Conservation (phyloP, 2,797 vertebrate species). For the Tokudaia muenninki region DNA sequence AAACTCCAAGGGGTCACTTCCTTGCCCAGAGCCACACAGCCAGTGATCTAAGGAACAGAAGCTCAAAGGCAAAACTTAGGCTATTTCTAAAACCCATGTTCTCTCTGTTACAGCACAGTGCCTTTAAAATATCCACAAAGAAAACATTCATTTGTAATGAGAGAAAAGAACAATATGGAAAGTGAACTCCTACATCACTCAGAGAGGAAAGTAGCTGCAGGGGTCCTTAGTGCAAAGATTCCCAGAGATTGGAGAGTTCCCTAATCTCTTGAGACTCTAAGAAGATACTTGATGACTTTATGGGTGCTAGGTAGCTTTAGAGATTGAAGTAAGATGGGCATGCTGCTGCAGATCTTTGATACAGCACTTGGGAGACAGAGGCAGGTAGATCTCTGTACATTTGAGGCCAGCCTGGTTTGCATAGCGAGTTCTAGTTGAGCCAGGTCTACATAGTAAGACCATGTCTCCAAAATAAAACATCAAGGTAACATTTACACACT, state of each 20-base stretch:
- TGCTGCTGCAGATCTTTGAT: neutral
- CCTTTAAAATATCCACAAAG: constrained; percentile 57
- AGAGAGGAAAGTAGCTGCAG: constrained; percentile 2
- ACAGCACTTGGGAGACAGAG: neutral
- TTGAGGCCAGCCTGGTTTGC: neutral
- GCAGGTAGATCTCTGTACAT: neutral
- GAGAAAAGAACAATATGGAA: constrained; percentile 24
- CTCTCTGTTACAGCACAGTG: neutral
- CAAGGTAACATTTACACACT: neutral
- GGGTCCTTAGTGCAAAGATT: neutral
- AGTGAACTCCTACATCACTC: constrained; percentile 3
- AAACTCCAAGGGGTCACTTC: constrained; percentile 56
- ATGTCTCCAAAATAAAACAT: neutral
- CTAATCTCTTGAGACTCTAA: neutral
- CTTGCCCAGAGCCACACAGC: constrained; percentile 41
- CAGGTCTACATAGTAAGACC: neutral
- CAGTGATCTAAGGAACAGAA: constrained; percentile 10
- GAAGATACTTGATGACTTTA: neutral
- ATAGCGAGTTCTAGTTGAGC: neutral
- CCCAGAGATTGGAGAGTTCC: neutral
- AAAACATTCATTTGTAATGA: constrained; percentile 50
- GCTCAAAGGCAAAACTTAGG: constrained; percentile 32
- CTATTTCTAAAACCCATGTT: constrained; percentile 50
- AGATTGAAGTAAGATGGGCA: neutral
- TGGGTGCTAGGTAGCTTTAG: constrained; percentile 9